These are phyloP conservation scores for Cheilosia soror DNA, from an alignment of 2,888 invertebrate species.

Conservation along the genomic window DNA sequence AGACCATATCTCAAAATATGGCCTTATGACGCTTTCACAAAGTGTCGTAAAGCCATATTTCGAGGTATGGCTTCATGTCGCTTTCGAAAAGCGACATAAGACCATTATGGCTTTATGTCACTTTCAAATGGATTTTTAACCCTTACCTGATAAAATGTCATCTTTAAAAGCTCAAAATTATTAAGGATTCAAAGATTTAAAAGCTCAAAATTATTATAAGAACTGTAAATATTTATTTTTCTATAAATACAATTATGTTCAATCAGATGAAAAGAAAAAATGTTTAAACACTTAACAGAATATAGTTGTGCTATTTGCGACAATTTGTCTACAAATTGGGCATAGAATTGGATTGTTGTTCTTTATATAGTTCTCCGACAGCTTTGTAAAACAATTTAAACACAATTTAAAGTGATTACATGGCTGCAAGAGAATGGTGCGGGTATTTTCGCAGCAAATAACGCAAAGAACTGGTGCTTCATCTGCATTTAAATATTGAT, in stretches of 20 bases:
- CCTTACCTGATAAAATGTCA: conserved; percentile 8
- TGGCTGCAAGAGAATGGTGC: conserved; percentile 22
- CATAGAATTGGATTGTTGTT: conserved; percentile 9
- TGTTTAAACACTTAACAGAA: neutral
- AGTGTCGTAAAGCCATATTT: neutral
- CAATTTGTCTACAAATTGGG: conserved; percentile 12
- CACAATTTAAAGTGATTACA: conserved; percentile 4
- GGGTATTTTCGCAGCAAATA: conserved; percentile 33
- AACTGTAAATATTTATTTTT: conserved; percentile 10
- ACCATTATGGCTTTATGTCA: conserved; percentile 1
- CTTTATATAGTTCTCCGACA: conserved; percentile 8
- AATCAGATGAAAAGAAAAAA: neutral
- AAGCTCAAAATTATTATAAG: conserved; percentile 3
- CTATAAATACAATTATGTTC: neutral
- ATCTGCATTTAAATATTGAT: conserved; percentile 28
- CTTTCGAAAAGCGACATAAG: neutral
- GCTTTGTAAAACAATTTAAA: neutral
- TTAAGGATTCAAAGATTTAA: neutral
- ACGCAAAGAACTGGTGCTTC: conserved; percentile 26
- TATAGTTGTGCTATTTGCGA: conserved; percentile 7
- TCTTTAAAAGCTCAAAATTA: neutral
- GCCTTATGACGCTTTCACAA: no score
- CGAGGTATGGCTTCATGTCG: neutral
- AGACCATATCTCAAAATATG: no score
- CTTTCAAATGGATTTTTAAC: neutral